Percentiles rank a stretch among this genome's conserved stretches.
These are phyloP conservation scores for Drosophila erecta DNA, from an alignment of 1,140 invertebrate species.

Conservation along the genomic window DNA sequence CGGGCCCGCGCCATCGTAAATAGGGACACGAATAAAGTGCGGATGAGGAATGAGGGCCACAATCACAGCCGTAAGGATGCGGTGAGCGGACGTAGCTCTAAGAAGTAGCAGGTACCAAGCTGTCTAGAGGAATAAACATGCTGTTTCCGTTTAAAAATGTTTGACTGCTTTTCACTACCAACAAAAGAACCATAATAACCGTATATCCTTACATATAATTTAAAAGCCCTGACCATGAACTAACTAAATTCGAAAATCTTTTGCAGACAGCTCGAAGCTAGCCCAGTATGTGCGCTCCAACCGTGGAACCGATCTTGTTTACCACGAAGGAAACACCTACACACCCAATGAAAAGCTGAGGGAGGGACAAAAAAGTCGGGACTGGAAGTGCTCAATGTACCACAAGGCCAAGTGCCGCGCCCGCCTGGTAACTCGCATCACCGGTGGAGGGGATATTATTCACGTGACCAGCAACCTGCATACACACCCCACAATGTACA, in stretches of 20 bases:
- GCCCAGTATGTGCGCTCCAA: conserved; percentile 72
- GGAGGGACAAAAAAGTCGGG: conserved; percentile 65
- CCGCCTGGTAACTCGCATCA: conserved; percentile 64
- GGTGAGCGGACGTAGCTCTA: conserved; percentile 1
- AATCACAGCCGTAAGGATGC: conserved; percentile 51
- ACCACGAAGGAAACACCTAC: conserved; percentile 76
- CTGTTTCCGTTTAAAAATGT: conserved; percentile 27
- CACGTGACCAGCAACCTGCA: conserved; percentile 68
- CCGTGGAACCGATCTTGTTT: conserved; percentile 78
- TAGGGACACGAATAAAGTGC: conserved; percentile 57
- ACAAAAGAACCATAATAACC: conserved; percentile 11
- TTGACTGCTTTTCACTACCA: conserved; percentile 60
- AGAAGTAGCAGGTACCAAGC: conserved; percentile 23
- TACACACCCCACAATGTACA: conserved; percentile 63
- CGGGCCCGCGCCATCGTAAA: conserved; percentile 72
- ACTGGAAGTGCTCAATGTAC: conserved; percentile 84
- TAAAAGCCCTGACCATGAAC: background rate
- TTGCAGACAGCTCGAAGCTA: conserved; percentile 23
- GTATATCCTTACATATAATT: conserved; percentile 3
- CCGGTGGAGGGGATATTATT: conserved; percentile 56
- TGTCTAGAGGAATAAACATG: conserved; percentile 53
- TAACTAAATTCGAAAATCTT: conserved; percentile 1
- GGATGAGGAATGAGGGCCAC: conserved; percentile 56
- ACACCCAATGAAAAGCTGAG: conserved; percentile 81
- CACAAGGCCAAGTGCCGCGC: conserved; percentile 81